A percentile compares a stretch with the other conserved stretches of the same genome.
phyloP scores from a whole-genome alignment of 2,888 invertebrate genomes.

The Theretra japonica region DNA sequence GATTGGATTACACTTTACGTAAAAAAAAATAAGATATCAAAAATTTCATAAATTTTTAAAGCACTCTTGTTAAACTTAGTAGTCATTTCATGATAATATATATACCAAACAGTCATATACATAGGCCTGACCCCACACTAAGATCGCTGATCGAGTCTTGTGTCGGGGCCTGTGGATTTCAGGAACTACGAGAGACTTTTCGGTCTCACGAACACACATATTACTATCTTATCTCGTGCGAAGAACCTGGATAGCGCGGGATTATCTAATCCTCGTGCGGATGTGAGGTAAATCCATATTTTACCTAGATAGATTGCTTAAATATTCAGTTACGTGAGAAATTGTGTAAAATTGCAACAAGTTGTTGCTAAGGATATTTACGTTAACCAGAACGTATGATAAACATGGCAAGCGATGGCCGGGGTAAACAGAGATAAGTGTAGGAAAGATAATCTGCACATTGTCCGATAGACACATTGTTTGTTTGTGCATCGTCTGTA shows the following conservation, averaged over 20 bases:
- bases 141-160: too few relatives aligned
- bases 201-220: too few relatives aligned
- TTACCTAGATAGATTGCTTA: conserved; percentile 14
- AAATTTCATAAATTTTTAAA: not conserved
- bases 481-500: conserved; percentile 15
- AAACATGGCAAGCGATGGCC: not conserved
- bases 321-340: conserved; percentile 4
- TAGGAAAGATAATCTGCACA: conserved; percentile 19
- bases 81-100: not conserved
- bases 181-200: too few relatives aligned
- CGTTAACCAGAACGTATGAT: not conserved
- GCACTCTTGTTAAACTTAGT: not conserved
- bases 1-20: too few relatives aligned
- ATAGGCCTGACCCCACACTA: too few relatives aligned
- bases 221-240: conserved; percentile 6
- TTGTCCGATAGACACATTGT: conserved; percentile 6
- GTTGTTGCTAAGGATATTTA: not conserved
- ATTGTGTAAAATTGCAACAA: not conserved
- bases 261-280: conserved; percentile 1
- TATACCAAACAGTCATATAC: too few relatives aligned
- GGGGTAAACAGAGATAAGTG: conserved; percentile 12
- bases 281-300: conserved; percentile 20
- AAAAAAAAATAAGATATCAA: not conserved
- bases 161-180: too few relatives aligned
- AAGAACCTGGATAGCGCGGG: not conserved